These are phyloP conservation scores for Metallyticus violacea DNA, from an alignment of 2,888 invertebrate genomes.

Conservation along the genomic window DNA sequence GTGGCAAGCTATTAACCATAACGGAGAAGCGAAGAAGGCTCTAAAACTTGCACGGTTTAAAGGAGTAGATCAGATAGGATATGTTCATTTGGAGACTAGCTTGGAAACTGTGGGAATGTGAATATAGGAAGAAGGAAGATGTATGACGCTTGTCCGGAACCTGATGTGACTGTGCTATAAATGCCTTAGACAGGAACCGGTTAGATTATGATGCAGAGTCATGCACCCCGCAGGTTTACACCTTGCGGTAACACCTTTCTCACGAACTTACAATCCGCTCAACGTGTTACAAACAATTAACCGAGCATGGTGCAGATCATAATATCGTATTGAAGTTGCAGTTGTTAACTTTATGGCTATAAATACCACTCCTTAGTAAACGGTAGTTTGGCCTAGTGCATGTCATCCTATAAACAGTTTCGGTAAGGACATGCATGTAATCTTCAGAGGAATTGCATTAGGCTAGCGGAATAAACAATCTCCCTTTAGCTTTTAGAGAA, in stretches of 20 bases:
- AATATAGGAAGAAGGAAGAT: not conserved
- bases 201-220: not conserved
- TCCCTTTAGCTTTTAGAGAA: not conserved
- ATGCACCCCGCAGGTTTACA: not conserved
- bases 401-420: no score
- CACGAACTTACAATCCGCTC: not conserved
- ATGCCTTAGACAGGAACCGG: not conserved
- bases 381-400: no score
- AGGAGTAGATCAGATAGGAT: no score
- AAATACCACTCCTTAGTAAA: not conserved
- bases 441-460: not conserved
- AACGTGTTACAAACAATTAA: not conserved
- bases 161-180: not conserved
- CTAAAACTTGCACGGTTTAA: no score
- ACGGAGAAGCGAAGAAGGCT: no score
- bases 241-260: no score
- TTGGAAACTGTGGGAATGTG: no score
- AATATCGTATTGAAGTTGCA: not conserved
- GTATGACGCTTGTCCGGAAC: not conserved
- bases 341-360: not conserved
- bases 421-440: no score
- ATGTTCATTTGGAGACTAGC: no score
- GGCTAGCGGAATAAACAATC: not conserved
- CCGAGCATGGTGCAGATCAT: not conserved
- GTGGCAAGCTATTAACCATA: no score